Percentiles rank a stretch among this genome's conserved stretches.
Evolutionary conservation across 2,888 invertebrate species (phyloP).

Genomic region (Patella ulyssiponensis): DNA sequence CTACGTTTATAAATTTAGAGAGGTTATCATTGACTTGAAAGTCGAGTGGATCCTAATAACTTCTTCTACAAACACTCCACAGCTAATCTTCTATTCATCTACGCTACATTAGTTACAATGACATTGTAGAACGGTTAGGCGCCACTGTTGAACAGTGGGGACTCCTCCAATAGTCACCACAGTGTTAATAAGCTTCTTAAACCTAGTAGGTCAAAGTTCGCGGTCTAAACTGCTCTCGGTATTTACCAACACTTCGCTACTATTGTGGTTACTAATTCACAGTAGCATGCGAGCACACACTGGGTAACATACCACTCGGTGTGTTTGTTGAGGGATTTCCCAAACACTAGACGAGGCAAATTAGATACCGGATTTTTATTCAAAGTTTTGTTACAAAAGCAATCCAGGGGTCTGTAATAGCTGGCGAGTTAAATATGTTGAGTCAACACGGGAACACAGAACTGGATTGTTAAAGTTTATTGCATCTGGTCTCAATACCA

Average conservation of each 20-base stretch:
- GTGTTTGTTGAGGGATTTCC: neutral
- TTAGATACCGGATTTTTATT: neutral
- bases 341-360: neutral
- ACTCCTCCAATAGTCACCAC: neutral
- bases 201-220: neutral
- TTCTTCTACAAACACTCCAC: neutral
- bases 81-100: constrained; percentile 4
- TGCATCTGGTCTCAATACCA: no score
- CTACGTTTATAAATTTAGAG: neutral
- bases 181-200: constrained; percentile 6
- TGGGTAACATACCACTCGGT: constrained; percentile 1
- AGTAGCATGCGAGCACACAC: constrained; percentile 5
- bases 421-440: no score
- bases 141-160: neutral
- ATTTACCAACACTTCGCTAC: constrained; percentile 2
- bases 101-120: constrained; percentile 10
- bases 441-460: no score
- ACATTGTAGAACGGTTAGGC: neutral
- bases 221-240: neutral
- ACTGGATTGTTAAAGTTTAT: no score
- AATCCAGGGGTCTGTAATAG: no score
- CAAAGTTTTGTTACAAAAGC: constrained; percentile 1
- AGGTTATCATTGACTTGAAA: constrained; percentile 1
- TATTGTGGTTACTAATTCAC: constrained; percentile 12
- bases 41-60: neutral